These are phyloP conservation scores for Hypotaenidia okinawae DNA, from an alignment of 2,797 vertebrate genomes.

Conservation along the genomic window DNA sequence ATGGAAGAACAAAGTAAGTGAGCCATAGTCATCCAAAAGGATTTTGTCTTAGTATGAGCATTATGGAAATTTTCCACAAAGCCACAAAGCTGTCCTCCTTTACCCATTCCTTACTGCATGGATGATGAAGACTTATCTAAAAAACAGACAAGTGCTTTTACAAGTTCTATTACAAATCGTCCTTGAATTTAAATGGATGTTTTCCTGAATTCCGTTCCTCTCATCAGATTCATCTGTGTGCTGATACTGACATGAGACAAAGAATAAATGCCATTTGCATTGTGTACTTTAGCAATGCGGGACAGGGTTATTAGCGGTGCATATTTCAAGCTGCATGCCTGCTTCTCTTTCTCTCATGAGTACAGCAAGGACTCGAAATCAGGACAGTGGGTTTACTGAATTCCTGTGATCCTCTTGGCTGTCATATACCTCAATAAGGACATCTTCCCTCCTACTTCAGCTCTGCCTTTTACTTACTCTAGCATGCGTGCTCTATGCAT, in stretches of 20 bases:
- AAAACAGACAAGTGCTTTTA: conserved; percentile 28
- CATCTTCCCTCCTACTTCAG: neutral
- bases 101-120: neutral
- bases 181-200: neutral
- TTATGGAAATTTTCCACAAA: neutral
- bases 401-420: neutral
- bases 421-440: neutral
- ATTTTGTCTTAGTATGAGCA: neutral
- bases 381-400: neutral
- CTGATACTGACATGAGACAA: neutral
- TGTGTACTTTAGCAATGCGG: neutral
- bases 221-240: neutral
- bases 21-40: neutral
- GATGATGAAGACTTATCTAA: neutral
- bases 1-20: neutral
- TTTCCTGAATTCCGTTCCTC: neutral
- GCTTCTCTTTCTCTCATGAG: neutral
- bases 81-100: neutral
- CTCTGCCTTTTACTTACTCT: neutral
- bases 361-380: neutral
- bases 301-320: neutral
- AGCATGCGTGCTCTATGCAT: neutral
- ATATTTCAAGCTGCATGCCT: neutral
- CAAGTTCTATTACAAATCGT: neutral
- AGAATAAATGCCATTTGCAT: neutral